Evolutionary conservation across 2,888 invertebrate genomes (phyloP), one percentile per base, ranked within the genome.

Genomic region (Xestia ashworthii): DNA sequence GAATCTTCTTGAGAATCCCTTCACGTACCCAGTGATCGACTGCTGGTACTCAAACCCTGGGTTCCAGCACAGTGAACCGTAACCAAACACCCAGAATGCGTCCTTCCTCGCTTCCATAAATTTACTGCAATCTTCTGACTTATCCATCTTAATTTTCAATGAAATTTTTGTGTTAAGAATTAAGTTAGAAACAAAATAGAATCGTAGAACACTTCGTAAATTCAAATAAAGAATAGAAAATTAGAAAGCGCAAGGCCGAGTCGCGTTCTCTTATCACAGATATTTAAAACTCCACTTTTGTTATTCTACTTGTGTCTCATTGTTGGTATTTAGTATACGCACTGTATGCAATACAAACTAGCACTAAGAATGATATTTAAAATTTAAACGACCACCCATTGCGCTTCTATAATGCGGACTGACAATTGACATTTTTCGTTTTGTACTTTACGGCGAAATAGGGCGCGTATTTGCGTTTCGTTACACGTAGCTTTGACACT

Each of bases 31-130:
- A 22, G 98, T 98, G 22, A 98, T 96, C 78, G 98, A 98, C 90
- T 98, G 97, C 89, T 98, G 97, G 93, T 98, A 99, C 73, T 98
- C 98, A 93, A 99, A 99, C 72, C 99, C 99, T 0, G 99, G 99
- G 95, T 98, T 98, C 99, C 99, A 99, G 95, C 99, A 98, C 70
- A 99, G 95, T 0, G 99, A 99, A 6, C 99, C 99, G 91, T 99
- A 99, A 1, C 99, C 99, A 92, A 99, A 99, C 46, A 99, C 97
- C 99, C 99, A 99, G 92, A 98, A 93, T 38, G 97, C 96, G 78
- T 97, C 97, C 70, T 93, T 96, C 86, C 95, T 92, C 72, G 88
- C 86, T 78, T 73, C 87, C 74, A 58, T 74, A 58, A n/a, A 19
- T 76, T 79, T 81, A 76, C 71, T 84, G 70, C 93, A 93, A 70